These are phyloP conservation scores for Spilosoma lubricipeda DNA, from an alignment of 2,888 invertebrate species.

Conservation along the genomic window DNA sequence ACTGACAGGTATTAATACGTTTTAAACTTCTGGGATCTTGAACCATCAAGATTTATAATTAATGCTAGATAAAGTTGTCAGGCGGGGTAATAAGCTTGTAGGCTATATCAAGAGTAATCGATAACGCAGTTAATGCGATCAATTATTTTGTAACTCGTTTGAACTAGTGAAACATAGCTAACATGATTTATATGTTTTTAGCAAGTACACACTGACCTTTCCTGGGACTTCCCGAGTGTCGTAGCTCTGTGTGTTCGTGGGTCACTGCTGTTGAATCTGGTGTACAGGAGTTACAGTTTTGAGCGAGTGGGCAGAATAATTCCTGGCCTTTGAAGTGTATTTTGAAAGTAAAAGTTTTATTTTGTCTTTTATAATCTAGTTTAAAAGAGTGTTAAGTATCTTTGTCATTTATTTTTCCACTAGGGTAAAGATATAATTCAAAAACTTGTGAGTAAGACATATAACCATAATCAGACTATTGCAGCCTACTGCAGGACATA, in stretches of 20 bases:
- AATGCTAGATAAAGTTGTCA: neutral
- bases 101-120: conserved; percentile 1
- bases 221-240: too few relatives aligned
- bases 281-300: too few relatives aligned
- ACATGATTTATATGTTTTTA: neutral
- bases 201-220: neutral
- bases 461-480: too few relatives aligned
- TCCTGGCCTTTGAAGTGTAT: too few relatives aligned
- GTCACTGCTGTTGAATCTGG: too few relatives aligned
- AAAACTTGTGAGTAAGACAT: too few relatives aligned
- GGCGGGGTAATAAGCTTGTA: neutral
- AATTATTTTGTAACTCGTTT: neutral
- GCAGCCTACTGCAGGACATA: too few relatives aligned
- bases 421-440: too few relatives aligned
- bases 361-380: neutral
- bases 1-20: neutral
- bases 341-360: neutral
- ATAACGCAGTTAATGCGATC: neutral
- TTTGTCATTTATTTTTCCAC: too few relatives aligned
- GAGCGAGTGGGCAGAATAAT: too few relatives aligned
- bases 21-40: neutral
- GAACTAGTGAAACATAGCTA: neutral
- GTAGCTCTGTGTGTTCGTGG: too few relatives aligned
- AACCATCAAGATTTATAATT: neutral
- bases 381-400: too few relatives aligned